Percentiles rank a stretch among this genome's conserved stretches.
These are phyloP conservation scores for Drosophila erecta DNA, from an alignment of 1,140 invertebrate species.

Conservation along the genomic window DNA sequence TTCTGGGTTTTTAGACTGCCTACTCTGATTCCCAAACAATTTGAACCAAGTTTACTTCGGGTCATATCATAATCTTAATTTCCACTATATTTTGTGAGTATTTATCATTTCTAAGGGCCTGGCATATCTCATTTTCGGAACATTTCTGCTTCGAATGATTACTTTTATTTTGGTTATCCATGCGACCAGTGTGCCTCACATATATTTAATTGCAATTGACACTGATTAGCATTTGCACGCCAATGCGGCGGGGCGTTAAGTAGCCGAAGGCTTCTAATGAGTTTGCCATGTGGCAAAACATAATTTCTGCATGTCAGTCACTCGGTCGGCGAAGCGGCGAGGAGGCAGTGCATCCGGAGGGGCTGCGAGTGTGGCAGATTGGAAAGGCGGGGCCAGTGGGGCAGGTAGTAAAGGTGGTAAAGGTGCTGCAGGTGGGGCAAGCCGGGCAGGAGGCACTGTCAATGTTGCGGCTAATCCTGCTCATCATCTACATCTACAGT, in stretches of 20 bases:
- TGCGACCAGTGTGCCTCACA: slow-evolving; percentile 27
- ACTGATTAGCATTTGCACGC: slow-evolving; percentile 70
- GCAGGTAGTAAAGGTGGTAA: not conserved
- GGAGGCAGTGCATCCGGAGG: slow-evolving; percentile 15
- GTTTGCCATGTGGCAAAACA: slow-evolving; percentile 74
- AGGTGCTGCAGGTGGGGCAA: slow-evolving; percentile 11
- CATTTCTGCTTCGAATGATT: not conserved
- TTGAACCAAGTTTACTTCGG: no score
- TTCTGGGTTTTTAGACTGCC: no score
- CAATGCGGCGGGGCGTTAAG: slow-evolving; percentile 73
- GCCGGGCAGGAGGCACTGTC: slow-evolving; percentile 51
- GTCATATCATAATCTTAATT: no score
- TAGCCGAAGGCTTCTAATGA: slow-evolving; percentile 71
- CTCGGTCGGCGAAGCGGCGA: slow-evolving; percentile 45
- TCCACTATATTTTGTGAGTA: no score
- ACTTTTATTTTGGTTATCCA: not conserved
- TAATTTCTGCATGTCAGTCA: slow-evolving; percentile 79
- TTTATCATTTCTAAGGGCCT: no score
- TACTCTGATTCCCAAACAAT: no score
- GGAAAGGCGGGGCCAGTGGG: slow-evolving; percentile 11
- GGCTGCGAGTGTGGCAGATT: not conserved
- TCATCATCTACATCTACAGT: slow-evolving; percentile 74
- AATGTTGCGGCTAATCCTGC: slow-evolving; percentile 76
- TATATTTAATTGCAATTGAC: slow-evolving; percentile 75
- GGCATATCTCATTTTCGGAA: no score